A percentile compares a stretch with the other conserved stretches of the same genome.
Conservation (phyloP, 2,797 vertebrate genomes). For the Erithacus rubecula region DNA sequence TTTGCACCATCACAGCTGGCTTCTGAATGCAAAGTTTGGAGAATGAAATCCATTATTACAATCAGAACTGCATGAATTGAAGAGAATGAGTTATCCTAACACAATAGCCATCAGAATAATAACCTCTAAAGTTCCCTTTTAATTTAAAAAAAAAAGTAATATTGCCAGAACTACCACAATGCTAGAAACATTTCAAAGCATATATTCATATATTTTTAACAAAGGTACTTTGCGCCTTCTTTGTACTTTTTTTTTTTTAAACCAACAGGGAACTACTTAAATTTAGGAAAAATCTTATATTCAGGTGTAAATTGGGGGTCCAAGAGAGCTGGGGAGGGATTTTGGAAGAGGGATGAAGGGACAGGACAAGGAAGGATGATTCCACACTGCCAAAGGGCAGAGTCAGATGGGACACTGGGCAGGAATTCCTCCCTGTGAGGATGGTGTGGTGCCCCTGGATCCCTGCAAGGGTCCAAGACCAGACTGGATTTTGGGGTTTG, state of each 20-base stretch:
- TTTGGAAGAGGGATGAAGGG: not conserved
- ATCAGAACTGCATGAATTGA: not conserved
- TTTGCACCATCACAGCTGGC: not conserved
- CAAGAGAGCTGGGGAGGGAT: not conserved
- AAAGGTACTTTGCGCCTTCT: not conserved
- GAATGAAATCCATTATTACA: not conserved
- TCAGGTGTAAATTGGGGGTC: accelerated
- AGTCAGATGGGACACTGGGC: accelerated
- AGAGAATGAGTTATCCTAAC: not conserved
- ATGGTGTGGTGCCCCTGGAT: not conserved
- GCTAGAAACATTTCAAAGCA: not conserved
- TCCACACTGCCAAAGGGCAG: not conserved
- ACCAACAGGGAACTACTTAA: not conserved
- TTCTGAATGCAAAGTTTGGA: accelerated
- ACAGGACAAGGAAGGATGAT: not conserved
- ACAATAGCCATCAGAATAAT: not conserved
- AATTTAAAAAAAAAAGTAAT: not conserved
- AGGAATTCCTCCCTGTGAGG: not conserved
- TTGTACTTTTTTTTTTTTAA: not conserved
- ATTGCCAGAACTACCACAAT: not conserved
- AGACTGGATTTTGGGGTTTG: accelerated
- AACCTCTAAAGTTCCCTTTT: not conserved
- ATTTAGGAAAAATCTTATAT: not conserved
- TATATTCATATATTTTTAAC: not conserved
- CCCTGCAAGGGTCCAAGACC: not conserved